Conservation (phyloP, 1,140 invertebrate genomes). For the Drosophila kohkoa region DNA sequence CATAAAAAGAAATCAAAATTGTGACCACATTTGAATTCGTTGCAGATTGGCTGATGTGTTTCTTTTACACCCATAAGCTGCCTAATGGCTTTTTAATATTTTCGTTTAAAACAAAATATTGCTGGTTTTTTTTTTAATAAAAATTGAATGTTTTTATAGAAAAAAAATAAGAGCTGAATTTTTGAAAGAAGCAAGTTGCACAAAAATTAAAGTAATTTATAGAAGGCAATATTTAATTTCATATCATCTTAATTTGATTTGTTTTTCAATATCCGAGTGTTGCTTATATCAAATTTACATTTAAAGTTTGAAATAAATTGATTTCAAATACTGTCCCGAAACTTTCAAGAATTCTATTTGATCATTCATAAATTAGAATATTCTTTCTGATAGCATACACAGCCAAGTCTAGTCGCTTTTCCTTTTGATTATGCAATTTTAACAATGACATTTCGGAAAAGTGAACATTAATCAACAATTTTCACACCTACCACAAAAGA, state of each 20-base stretch:
- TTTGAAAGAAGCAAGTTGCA: background rate
- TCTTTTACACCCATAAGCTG: constrained; percentile 30
- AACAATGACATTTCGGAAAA: constrained; percentile 41
- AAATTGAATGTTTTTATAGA: background rate
- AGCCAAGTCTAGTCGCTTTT: background rate
- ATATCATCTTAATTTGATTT: too few species aligned
- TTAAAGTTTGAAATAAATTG: too few species aligned
- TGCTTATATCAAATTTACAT: too few species aligned
- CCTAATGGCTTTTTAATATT: constrained; percentile 77
- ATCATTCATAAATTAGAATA: background rate
- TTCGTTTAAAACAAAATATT: constrained; percentile 16
- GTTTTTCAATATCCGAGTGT: too few species aligned
- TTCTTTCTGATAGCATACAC: background rate
- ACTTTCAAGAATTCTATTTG: background rate
- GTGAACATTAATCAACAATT: constrained; percentile 80
- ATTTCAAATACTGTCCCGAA: background rate
- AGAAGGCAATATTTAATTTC: too few species aligned
- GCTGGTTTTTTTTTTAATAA: background rate
- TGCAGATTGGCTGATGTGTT: constrained; percentile 41
- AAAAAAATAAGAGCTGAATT: background rate
- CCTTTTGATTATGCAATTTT: constrained; percentile 41
- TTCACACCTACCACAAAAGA: constrained; percentile 66
- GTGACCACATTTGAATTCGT: constrained; percentile 56
- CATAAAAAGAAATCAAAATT: constrained; percentile 41
- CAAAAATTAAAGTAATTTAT: too few species aligned